Conservation (phyloP, 2,797 vertebrate species). For the Mus spretus region DNA sequence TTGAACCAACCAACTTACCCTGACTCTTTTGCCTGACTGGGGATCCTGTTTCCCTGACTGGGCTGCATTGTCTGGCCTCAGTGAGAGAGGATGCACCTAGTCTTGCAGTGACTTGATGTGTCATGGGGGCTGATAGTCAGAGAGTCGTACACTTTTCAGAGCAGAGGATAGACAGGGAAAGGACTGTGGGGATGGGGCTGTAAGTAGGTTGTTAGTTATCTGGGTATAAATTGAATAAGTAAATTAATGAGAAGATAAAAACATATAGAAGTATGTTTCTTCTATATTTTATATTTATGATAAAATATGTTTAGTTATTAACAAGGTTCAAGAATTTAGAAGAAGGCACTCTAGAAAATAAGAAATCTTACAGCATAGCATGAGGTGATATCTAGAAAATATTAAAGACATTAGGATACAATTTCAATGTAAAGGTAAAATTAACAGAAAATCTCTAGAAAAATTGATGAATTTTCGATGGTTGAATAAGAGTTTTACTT, state of each 20-base stretch:
- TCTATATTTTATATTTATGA: background rate
- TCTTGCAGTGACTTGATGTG: background rate
- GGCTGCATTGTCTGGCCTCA: background rate
- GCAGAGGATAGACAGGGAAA: background rate
- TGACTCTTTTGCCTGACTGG: background rate
- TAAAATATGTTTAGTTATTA: background rate
- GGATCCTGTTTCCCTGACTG: background rate
- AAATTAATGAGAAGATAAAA: background rate
- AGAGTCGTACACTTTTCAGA: background rate
- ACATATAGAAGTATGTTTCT: background rate
- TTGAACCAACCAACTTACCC: background rate
- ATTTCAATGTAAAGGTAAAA: background rate
- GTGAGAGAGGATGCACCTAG: background rate
- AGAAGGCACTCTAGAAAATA: background rate
- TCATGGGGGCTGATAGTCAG: background rate
- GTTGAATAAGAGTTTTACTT: too few relatives aligned
- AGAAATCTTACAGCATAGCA: background rate
- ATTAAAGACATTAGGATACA: background rate
- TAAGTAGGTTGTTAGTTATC: background rate
- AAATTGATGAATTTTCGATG: too few relatives aligned
- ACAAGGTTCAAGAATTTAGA: background rate
- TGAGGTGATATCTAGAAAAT: background rate
- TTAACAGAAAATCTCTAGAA: background rate
- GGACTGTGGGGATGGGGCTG: background rate
- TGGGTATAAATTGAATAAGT: background rate